Percentiles rank a stretch among this genome's conserved stretches.
Conservation (phyloP, 2,888 invertebrate species). For the Drosophila kanekoi region DNA sequence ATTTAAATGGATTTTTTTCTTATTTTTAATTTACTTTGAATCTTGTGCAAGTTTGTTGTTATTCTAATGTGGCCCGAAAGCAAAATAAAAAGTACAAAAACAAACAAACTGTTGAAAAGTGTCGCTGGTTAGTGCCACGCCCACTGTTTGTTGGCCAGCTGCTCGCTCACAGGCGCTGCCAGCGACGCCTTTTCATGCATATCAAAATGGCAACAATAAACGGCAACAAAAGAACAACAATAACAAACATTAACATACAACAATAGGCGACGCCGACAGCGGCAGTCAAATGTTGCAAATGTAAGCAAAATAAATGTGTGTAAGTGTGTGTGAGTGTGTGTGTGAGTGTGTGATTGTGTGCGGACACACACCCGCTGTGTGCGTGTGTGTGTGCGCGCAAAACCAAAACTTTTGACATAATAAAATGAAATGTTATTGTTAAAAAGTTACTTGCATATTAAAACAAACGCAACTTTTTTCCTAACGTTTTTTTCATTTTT, state of each 20-base stretch:
- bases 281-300: constrained; percentile 79
- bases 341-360: constrained; percentile 10
- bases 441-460: constrained; percentile 80
- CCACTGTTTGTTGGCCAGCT: constrained; percentile 39
- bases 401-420: constrained; percentile 81
- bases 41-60: constrained; percentile 23
- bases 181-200: constrained; percentile 69
- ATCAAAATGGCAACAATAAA: constrained; percentile 79
- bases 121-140: constrained; percentile 46
- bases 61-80: constrained; percentile 40
- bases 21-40: background rate
- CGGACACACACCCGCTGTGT: constrained; percentile 19
- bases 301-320: constrained; percentile 74
- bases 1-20: constrained; percentile 3
- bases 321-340: constrained; percentile 16
- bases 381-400: constrained; percentile 46
- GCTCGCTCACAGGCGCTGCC: constrained; percentile 32
- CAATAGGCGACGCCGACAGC: constrained; percentile 61
- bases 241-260: constrained; percentile 80
- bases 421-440: constrained; percentile 82
- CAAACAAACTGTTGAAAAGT: constrained; percentile 21
- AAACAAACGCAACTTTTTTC: constrained; percentile 76
- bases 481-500: constrained; percentile 26
- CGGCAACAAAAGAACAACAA: constrained; percentile 79
- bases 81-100: constrained; percentile 38